These are phyloP conservation scores for Pyrrhia umbra DNA, from an alignment of 2,888 invertebrate genomes.

Conservation along the genomic window DNA sequence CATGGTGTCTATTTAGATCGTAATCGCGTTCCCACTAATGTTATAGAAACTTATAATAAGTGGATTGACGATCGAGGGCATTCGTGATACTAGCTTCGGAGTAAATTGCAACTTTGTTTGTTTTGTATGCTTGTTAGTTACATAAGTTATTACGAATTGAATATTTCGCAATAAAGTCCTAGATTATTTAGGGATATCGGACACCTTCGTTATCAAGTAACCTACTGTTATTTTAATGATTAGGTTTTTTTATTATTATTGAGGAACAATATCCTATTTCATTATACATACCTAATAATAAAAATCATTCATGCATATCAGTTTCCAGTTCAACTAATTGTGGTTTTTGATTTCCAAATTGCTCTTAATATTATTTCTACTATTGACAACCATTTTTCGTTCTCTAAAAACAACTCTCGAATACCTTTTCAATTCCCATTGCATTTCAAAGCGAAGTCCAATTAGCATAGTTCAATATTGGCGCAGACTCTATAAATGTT, in stretches of 20 bases:
- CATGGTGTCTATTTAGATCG: conserved; percentile 43
- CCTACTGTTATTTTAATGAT: background rate
- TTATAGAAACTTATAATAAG: conserved; percentile 25
- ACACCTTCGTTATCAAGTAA: background rate
- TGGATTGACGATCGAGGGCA: conserved; percentile 7
- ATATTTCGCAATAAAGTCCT: background rate
- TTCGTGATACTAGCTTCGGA: conserved; percentile 15
- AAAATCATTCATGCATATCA: background rate
- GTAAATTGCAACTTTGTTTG: conserved; percentile 17
- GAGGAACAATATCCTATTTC: background rate
- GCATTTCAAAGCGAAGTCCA: conserved; percentile 24
- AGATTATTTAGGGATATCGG: background rate
- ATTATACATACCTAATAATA: background rate
- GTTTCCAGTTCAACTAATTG: background rate
- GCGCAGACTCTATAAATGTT: conserved; percentile 40
- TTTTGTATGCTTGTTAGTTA: conserved; percentile 6
- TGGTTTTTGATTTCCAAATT: background rate
- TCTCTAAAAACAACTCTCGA: background rate
- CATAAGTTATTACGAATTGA: background rate
- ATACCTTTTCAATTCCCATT: conserved; percentile 14
- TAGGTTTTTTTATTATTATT: background rate
- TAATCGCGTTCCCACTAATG: conserved; percentile 27
- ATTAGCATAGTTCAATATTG: conserved; percentile 52
- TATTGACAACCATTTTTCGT: background rate
- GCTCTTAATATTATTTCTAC: background rate